Percentiles rank a stretch among this genome's conserved stretches.
phyloP scores from a whole-genome alignment of 1,140 invertebrate genomes.

The Bombus waltoni region DNA sequence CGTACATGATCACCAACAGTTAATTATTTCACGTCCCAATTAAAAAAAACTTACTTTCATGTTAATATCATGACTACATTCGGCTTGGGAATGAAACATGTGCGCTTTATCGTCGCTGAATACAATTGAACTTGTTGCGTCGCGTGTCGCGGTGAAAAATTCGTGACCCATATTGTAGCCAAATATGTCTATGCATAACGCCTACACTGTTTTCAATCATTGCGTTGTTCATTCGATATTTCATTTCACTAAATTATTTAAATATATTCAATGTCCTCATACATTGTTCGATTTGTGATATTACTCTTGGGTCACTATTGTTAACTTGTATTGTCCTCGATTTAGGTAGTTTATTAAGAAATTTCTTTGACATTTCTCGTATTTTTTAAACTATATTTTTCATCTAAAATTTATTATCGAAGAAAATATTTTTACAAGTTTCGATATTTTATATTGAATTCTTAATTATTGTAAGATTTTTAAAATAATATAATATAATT shows the following conservation, averaged over 20 bases:
- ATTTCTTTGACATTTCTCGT: neutral
- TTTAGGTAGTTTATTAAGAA: neutral
- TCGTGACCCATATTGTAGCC: constrained; percentile 29
- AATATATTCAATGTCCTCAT: neutral
- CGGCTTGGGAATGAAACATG: neutral
- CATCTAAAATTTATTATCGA: neutral
- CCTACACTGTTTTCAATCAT: neutral
- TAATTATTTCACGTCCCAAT: constrained; percentile 1
- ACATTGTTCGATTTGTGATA: neutral
- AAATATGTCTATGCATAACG: constrained; percentile 1
- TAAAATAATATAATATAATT: neutral
- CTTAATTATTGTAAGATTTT: neutral
- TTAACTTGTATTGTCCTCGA: neutral
- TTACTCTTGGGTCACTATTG: too few relatives aligned
- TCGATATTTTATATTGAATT: neutral
- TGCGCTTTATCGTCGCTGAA: neutral
- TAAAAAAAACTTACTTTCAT: neutral
- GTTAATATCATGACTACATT: too few relatives aligned
- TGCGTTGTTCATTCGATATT: neutral
- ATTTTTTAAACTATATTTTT: neutral
- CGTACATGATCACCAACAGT: constrained; percentile 16
- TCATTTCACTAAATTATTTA: neutral
- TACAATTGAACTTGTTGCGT: constrained; percentile 8
- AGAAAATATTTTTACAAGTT: neutral
- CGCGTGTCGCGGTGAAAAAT: neutral